phyloP scores from a whole-genome alignment of 2,888 invertebrate genomes.

The Taphrorychus bicolor region DNA sequence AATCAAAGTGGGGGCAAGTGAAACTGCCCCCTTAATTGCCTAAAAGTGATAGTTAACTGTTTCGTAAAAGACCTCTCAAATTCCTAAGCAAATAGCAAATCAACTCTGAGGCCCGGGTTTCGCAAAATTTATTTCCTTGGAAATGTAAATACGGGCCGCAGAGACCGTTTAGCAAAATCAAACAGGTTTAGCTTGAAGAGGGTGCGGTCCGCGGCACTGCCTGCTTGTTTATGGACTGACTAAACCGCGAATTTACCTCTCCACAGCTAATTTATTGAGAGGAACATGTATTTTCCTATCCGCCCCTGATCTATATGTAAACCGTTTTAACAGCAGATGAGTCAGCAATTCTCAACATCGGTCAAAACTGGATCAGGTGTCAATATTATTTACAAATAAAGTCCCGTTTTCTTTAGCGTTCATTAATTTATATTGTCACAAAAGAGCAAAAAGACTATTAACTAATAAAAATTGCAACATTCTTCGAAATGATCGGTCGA shows the following conservation, averaged over 20 bases:
- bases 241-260: slow-evolving; percentile 31
- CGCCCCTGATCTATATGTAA: background rate
- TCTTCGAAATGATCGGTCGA: no score
- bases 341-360: background rate
- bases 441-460: no score
- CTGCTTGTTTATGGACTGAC: slow-evolving; percentile 33
- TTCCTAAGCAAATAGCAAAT: slow-evolving; percentile 15
- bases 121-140: slow-evolving; percentile 19
- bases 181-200: slow-evolving; percentile 36
- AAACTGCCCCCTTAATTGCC: no score
- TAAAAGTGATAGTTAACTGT: background rate
- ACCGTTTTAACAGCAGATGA: background rate
- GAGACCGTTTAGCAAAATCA: slow-evolving; percentile 33
- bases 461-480: no score
- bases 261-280: slow-evolving; percentile 20
- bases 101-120: slow-evolving; percentile 6
- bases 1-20: no score
- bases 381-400: no score
- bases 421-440: no score
- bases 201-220: slow-evolving; percentile 19
- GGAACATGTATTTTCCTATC: background rate
- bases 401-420: no score
- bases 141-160: slow-evolving; percentile 21
- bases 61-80: slow-evolving; percentile 1
- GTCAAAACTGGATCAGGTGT: no score